Base-by-base conservation (phyloP, 2,113 vertebrate species). In the Alligator mississippiensis region DNA sequence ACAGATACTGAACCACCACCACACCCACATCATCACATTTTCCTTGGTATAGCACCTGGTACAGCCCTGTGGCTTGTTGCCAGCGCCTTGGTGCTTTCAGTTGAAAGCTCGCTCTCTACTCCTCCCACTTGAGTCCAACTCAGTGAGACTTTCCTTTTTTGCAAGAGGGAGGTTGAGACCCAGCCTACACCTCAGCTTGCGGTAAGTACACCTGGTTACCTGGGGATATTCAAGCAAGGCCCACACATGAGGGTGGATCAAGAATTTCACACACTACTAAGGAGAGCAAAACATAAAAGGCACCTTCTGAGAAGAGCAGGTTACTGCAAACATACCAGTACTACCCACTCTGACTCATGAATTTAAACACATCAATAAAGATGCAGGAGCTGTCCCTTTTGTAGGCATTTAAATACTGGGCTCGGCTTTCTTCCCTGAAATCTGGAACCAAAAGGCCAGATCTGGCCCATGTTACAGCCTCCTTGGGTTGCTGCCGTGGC, bases 311-410 rank as follows among this genome's bases (percentile, higher is more conserved):
- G 84, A 88, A 91, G 89, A 94, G 92, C 77, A 17, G 90, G 91
- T 94, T 63, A 83, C 82, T 85, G 72, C 81, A 82, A 62, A 13
- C 25, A 25, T 84, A 38, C 89, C 94, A 96, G 92, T 90, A 89
- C 92, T 93, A 91, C 79, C 66, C 72, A 77, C 92, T 90, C 90
- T 95, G 93, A 94, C 91, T 95, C 93, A 95, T 88, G 89, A 77
- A 62, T 86, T 93, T 57, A 93, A 94, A 97, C 89, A 97, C 95
- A 95, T 89, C 95, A 96, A 96, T 86, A 92, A 92, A 86, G 76
- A 94, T 90, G 86, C 90, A 54, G 21, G 75, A 72, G 63, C 11
- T 84, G 70, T 74, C 27, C 2, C 0, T 4, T 80, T 87, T 2
- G 4, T n/a, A 93, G 87, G 82, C 94, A 82, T 38, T 85, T 90